phyloP scores from a whole-genome alignment of 2,888 invertebrate species.

The Tethea ocularis region DNA sequence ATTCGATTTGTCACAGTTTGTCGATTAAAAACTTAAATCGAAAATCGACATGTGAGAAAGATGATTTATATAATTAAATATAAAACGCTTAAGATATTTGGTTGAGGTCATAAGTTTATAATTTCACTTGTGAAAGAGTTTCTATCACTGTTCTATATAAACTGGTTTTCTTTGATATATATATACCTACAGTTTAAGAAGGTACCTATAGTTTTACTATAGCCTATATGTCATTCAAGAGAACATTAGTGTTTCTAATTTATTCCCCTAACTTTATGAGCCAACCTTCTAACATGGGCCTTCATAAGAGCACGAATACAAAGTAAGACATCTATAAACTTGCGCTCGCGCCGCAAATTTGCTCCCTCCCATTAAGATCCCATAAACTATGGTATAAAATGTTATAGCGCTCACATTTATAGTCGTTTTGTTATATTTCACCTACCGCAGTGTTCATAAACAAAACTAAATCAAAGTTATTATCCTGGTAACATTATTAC shows the following conservation, averaged over 20 bases:
- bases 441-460: constrained; percentile 27
- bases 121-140: constrained; percentile 5
- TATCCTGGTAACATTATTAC: background rate
- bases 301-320: constrained; percentile 17
- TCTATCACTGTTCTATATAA: background rate
- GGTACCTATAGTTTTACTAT: too few relatives aligned
- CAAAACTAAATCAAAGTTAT: constrained; percentile 17
- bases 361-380: constrained; percentile 40
- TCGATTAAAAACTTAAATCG: constrained; percentile 45
- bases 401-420: constrained; percentile 36
- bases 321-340: constrained; percentile 35
- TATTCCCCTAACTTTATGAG: background rate
- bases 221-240: background rate
- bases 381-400: constrained; percentile 43
- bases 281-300: background rate
- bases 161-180: too few relatives aligned
- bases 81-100: constrained; percentile 26
- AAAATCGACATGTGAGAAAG: constrained; percentile 40
- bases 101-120: constrained; percentile 9
- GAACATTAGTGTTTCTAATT: background rate
- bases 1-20: constrained; percentile 67
- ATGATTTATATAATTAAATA: constrained; percentile 36
- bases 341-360: constrained; percentile 21
- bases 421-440: constrained; percentile 29
- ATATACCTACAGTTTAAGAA: too few relatives aligned